phyloP scores from a whole-genome alignment of 2,888 invertebrate species.

The Limnephilus auricula region DNA sequence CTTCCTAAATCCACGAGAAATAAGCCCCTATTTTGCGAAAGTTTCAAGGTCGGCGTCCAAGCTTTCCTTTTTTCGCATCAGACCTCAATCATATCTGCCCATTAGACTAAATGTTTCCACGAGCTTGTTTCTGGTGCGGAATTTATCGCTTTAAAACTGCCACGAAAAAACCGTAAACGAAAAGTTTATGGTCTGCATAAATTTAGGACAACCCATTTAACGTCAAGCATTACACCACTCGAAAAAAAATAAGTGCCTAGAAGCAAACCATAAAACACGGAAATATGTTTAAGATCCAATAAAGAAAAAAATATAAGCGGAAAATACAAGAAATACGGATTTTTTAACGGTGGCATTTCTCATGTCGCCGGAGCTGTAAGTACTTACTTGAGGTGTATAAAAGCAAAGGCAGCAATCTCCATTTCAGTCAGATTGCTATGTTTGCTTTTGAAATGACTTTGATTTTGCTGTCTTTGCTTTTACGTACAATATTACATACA shows the following conservation, averaged over 20 bases:
- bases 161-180: slow-evolving; percentile 40
- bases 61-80: background rate
- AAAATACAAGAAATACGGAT: slow-evolving; percentile 9
- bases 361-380: background rate
- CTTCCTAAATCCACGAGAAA: background rate
- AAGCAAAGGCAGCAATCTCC: too few species aligned
- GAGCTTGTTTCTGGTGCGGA: slow-evolving; percentile 26
- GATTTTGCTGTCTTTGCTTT: too few species aligned
- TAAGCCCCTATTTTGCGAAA: background rate
- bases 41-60: background rate
- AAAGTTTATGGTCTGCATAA: slow-evolving; percentile 46
- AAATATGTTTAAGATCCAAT: slow-evolving; percentile 40
- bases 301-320: slow-evolving; percentile 13
- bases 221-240: slow-evolving; percentile 45
- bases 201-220: slow-evolving; percentile 48
- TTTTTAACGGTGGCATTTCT: background rate
- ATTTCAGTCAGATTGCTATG: too few species aligned
- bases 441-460: too few species aligned
- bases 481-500: too few species aligned
- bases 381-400: too few species aligned
- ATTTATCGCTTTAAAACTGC: slow-evolving; percentile 50
- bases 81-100: slow-evolving; percentile 2
- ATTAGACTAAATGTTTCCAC: slow-evolving; percentile 36
- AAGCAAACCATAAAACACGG: slow-evolving; percentile 46
- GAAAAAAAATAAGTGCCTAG: slow-evolving; percentile 43